Percentiles rank a stretch among this genome's conserved stretches.
Evolutionary conservation across 2,113 vertebrate genomes (phyloP).

Genomic region (Anoplopoma fimbria): DNA sequence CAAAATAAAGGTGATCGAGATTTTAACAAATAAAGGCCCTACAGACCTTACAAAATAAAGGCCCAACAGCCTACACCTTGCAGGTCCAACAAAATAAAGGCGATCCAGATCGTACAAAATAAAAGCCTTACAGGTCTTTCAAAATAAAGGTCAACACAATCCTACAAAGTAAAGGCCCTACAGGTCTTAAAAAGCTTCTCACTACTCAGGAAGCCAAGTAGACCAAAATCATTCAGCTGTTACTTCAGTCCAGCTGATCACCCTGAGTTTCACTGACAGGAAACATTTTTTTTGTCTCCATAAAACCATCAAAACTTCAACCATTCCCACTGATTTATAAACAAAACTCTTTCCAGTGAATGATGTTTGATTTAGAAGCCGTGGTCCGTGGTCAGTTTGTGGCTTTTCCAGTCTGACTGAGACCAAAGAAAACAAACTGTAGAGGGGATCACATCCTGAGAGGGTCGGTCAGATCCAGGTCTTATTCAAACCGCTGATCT

Average conservation of each 20-base stretch:
- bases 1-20: too few species aligned
- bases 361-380: constrained; percentile 24
- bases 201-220: neutral
- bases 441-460: neutral
- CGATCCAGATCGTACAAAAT: too few species aligned
- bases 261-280: neutral
- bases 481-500: neutral
- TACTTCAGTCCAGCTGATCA: neutral
- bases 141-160: neutral
- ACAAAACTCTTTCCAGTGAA: neutral
- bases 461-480: constrained; percentile 26
- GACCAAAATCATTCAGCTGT: neutral
- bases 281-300: neutral
- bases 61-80: too few species aligned
- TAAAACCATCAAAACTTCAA: constrained; percentile 1
- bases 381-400: constrained; percentile 2
- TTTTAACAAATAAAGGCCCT: too few species aligned
- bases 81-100: neutral
- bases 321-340: neutral
- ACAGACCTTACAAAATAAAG: too few species aligned
- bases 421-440: constrained; percentile 39
- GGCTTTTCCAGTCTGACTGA: neutral
- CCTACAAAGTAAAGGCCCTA: neutral
- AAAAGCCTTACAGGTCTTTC: neutral
- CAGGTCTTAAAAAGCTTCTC: neutral